Conservation (phyloP, 2,888 invertebrate genomes). For the Monopis laevigella region DNA sequence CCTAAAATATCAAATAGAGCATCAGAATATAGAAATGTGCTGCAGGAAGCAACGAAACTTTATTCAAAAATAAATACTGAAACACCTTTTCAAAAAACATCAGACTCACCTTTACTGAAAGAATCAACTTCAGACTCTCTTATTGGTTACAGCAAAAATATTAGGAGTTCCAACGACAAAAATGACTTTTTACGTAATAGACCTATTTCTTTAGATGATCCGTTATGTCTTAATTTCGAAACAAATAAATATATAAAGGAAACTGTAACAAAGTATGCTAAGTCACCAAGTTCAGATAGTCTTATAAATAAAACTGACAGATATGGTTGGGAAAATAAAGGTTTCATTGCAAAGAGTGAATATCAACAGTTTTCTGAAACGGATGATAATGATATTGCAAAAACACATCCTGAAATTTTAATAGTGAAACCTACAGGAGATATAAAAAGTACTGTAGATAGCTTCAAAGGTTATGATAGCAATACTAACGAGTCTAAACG, state of each 20-base stretch:
- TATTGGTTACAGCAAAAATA: conserved; percentile 43
- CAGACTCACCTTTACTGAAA: conserved; percentile 47
- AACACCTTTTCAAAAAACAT: conserved; percentile 29
- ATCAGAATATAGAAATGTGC: neutral
- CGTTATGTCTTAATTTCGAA: conserved; percentile 44
- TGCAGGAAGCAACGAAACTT: neutral
- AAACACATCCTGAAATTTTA: conserved; percentile 28
- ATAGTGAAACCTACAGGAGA: conserved; percentile 31
- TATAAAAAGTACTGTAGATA: too few species aligned
- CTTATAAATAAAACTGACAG: conserved; percentile 54
- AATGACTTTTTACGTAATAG: conserved; percentile 43
- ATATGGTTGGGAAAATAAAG: conserved; percentile 65
- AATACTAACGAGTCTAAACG: conserved; percentile 36
- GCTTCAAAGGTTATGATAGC: conserved; percentile 25
- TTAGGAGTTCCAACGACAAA: conserved; percentile 30
- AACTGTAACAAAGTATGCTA: conserved; percentile 32
- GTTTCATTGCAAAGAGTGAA: conserved; percentile 49
- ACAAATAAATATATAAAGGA: conserved; percentile 31
- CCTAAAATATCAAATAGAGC: conserved; percentile 18
- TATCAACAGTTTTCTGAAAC: conserved; percentile 24
- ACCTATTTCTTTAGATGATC: conserved; percentile 59
- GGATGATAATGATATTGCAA: conserved; percentile 28
- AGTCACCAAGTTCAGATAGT: conserved; percentile 51
- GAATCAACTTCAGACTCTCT: conserved; percentile 58
- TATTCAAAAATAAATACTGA: conserved; percentile 21